Percentiles rank a stretch among this genome's conserved stretches.
Conservation (phyloP, 2,113 vertebrate genomes). For the Leptocoma aspasia region DNA sequence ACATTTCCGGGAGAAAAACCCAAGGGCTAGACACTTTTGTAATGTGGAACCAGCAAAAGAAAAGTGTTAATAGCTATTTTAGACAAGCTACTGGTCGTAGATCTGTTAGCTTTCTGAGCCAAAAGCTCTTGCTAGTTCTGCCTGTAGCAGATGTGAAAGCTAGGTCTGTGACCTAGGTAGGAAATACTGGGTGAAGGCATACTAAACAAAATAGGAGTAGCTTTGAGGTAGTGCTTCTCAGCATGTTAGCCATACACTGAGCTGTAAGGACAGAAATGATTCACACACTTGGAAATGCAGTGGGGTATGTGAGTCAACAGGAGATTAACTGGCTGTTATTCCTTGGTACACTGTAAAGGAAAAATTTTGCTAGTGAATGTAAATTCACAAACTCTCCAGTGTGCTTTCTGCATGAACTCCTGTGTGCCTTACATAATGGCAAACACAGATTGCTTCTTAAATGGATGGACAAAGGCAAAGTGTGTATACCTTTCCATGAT, state of each 20-base stretch:
- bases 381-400: background rate
- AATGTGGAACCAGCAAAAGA: background rate
- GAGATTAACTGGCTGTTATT: background rate
- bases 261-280: background rate
- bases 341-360: background rate
- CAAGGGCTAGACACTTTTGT: background rate
- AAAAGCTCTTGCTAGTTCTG: background rate
- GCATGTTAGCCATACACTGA: background rate
- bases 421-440: background rate
- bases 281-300: background rate
- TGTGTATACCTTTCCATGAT: background rate
- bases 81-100: background rate
- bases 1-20: background rate
- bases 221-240: background rate
- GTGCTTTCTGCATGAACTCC: background rate
- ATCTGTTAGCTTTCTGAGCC: background rate
- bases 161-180: background rate
- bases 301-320: background rate
- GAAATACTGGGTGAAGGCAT: background rate
- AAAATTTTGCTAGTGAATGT: background rate
- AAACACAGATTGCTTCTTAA: background rate
- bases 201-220: background rate
- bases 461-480: rapidly evolving
- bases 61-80: background rate
- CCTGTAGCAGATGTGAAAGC: background rate